phyloP scores from a whole-genome alignment of 2,797 vertebrate species.

The Helarctos malayanus region DNA sequence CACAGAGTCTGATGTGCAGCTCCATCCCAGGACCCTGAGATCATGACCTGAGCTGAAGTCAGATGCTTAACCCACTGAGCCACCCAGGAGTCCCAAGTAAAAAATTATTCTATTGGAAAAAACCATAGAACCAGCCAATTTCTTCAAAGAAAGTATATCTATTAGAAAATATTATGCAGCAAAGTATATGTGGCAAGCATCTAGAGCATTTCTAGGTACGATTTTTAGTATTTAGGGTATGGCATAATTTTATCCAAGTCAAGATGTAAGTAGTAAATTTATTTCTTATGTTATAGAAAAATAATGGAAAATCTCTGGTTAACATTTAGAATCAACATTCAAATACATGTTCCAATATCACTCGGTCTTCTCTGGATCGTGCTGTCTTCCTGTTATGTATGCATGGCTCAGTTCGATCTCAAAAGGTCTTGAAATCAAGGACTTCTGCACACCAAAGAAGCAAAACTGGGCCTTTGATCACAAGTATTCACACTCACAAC shows the following conservation, averaged over 20 bases:
- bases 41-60: background rate
- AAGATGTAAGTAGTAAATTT: conserved; percentile 5
- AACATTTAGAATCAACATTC: conserved; percentile 47
- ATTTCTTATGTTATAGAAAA: conserved; percentile 27
- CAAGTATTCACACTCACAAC: background rate
- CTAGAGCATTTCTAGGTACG: background rate
- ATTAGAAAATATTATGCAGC: conserved; percentile 42
- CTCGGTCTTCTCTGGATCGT: background rate
- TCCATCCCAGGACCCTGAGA: background rate
- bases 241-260: background rate
- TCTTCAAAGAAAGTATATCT: conserved; percentile 27
- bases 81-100: background rate
- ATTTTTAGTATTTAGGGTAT: background rate
- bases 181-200: background rate
- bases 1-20: background rate
- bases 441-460: background rate
- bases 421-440: background rate
- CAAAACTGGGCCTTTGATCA: background rate
- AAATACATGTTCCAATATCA: background rate
- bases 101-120: background rate
- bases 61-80: background rate
- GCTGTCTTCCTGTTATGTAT: background rate
- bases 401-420: background rate
- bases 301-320: background rate
- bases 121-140: background rate